Percentiles rank a stretch among this genome's conserved stretches.
Evolutionary conservation across 2,888 invertebrate genomes (phyloP).

Genomic region (Ophioninae sp.): DNA sequence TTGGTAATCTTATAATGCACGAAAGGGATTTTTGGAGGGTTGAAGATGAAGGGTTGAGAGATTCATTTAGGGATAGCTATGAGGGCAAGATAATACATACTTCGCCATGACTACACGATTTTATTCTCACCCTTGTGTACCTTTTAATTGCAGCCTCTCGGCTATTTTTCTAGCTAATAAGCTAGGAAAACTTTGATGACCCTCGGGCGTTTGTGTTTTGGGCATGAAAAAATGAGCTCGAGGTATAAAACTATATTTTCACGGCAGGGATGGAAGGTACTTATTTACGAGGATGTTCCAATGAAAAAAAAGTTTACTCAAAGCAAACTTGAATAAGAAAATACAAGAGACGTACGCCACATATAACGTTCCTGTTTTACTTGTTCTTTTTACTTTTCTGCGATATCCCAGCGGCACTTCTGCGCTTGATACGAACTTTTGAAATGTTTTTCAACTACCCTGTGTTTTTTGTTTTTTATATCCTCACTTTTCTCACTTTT

Average conservation of each 20-base stretch:
- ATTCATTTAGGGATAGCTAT: constrained; percentile 4
- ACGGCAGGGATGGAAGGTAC: background rate
- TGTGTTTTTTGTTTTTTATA: constrained; percentile 1
- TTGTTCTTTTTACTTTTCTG: constrained; percentile 6
- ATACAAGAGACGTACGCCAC: background rate
- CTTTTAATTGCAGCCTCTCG: constrained; percentile 27
- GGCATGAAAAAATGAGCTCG: background rate
- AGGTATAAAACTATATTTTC: background rate
- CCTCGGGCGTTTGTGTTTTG: constrained; percentile 22
- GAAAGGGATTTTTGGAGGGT: constrained; percentile 3
- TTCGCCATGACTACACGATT: constrained; percentile 24
- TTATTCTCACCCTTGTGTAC: constrained; percentile 35
- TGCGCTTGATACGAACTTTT: constrained; percentile 34
- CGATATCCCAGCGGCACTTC: background rate
- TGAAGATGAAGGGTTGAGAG: constrained; percentile 16
- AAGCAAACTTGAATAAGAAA: constrained; percentile 15
- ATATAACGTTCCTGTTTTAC: background rate
- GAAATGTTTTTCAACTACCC: constrained; percentile 42
- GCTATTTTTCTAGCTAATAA: constrained; percentile 16
- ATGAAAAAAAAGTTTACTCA: constrained; percentile 13
- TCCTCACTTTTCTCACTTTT: background rate
- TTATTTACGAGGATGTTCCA: constrained; percentile 7
- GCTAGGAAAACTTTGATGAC: constrained; percentile 15
- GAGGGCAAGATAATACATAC: constrained; percentile 25
- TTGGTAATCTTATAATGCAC: constrained; percentile 46